Base-by-base conservation (phyloP, 2,888 invertebrate species). In the Synanthedon tipuliformis region DNA sequence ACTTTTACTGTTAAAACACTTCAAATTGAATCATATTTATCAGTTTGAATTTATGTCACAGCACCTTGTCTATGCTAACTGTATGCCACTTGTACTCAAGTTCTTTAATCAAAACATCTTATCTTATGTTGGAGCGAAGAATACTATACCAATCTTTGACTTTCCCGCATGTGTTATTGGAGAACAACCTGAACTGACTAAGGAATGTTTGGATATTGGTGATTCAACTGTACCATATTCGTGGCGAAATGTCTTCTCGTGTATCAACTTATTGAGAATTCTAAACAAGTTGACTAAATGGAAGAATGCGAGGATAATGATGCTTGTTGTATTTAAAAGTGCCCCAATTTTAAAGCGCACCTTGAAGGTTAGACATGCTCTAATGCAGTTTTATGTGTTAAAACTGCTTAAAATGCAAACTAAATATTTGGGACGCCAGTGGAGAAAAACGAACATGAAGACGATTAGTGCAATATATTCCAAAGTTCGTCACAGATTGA, bases 1-100 rank as follows among this genome's bases (percentile, higher is more conserved):
- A 53, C 82, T 99, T 55, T 87, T 99, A 10, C 90, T 99, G 53
- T 85, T 99, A 60, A 99, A 99, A 84, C 98, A 99, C 87, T 97
- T 99, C 70, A 99, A 99, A 83, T 77, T 90, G 56, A 99, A 98
- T 85, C 99, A 99, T 85, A 91, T 99, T 50, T 99, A 98, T 79
- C 99, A 99, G 86, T 99, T 99, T 88, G 99, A 99, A 83, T 99
- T 96, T 75, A 96, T 99, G 93, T 96, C 97, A 1, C 98, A 99
- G 81, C 98, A 99, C 86, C 89, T 99, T 62, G 98, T 99, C 10
- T 99, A 99, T 85, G 99, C 99, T 55, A 99, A 99, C 78, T 99
- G 99, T 74, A 98, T 99, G 79, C 99, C 99, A 0, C 87, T 99
- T 57, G 96, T 99, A 16, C 88, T 99, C 53, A 99, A 99, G 78